phyloP scores from a whole-genome alignment of 2,888 invertebrate genomes.

The Cabera pusaria region DNA sequence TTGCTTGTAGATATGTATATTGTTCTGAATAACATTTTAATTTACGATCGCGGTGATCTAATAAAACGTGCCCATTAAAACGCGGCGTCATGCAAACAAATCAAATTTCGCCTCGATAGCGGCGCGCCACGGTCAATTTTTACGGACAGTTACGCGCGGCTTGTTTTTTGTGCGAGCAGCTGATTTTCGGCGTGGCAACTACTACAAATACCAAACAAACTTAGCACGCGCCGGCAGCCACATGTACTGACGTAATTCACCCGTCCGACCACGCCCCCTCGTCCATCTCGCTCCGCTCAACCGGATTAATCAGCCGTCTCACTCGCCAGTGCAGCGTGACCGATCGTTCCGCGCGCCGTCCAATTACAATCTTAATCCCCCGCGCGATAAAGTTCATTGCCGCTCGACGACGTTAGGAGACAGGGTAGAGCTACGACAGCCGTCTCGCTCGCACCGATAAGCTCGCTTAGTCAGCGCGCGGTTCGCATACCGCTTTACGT shows the following conservation, averaged over 20 bases:
- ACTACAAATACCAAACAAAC: constrained; percentile 60
- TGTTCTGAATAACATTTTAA: constrained; percentile 1
- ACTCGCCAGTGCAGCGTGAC: constrained; percentile 61
- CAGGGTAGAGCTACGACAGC: constrained; percentile 33
- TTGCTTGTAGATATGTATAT: too few species aligned
- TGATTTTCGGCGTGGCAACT: constrained; percentile 74
- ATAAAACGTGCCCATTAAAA: constrained; percentile 6
- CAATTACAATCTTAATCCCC: constrained; percentile 42
- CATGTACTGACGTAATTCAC: constrained; percentile 69
- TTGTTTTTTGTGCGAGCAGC: constrained; percentile 66
- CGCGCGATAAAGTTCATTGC: constrained; percentile 43
- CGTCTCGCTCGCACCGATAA: constrained; percentile 47
- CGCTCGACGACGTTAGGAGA: constrained; percentile 31
- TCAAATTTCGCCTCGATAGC: constrained; percentile 15
- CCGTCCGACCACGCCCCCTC: constrained; percentile 56
- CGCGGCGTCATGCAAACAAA: constrained; percentile 12
- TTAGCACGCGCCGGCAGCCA: constrained; percentile 57
- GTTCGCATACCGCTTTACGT: constrained; percentile 43
- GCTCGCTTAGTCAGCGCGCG: constrained; percentile 43
- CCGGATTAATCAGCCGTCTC: constrained; percentile 43
- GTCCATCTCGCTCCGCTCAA: constrained; percentile 49
- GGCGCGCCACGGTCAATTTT: constrained; percentile 29
- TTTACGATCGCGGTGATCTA: constrained; percentile 13
- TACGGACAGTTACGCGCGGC: constrained; percentile 35
- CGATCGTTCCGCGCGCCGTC: constrained; percentile 39